Conservation (phyloP, 2,113 vertebrate genomes). For the Mesoclemmys tuberculata region DNA sequence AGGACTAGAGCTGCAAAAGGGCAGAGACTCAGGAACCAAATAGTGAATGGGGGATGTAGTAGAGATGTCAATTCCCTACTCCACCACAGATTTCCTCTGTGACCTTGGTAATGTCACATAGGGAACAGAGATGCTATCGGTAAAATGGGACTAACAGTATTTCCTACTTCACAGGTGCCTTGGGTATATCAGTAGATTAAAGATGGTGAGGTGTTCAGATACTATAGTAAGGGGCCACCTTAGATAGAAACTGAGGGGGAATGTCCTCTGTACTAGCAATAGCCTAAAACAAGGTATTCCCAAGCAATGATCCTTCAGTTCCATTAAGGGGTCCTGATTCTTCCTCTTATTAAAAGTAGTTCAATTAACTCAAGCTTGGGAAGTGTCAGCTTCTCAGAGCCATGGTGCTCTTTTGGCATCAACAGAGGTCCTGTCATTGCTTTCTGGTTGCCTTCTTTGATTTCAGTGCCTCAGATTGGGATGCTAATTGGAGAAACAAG, state of each 20-base stretch:
- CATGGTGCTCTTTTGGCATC: background rate
- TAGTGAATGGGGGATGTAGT: too few relatives aligned
- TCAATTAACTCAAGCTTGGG: conserved; percentile 39
- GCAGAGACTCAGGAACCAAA: background rate
- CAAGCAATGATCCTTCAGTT: conserved; percentile 33
- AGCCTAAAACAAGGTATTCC: background rate
- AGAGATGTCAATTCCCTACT: background rate
- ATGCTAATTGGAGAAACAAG: conserved; percentile 63
- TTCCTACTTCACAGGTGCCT: background rate
- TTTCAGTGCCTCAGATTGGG: conserved; percentile 27
- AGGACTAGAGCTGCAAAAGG: background rate
- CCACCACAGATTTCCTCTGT: background rate
- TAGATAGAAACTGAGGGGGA: conserved; percentile 45
- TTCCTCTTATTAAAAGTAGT: conserved; percentile 66
- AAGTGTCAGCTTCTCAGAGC: conserved; percentile 47
- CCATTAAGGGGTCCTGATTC: background rate
- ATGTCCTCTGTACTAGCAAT: conserved; percentile 9
- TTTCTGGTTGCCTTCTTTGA: conserved; percentile 46
- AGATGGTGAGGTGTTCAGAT: background rate
- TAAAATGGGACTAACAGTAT: background rate
- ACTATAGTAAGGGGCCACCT: background rate
- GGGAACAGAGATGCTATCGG: background rate
- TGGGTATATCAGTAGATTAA: background rate
- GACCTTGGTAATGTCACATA: background rate
- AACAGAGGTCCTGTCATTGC: conserved; percentile 15